Conservation (phyloP, 2,113 vertebrate genomes). For the Microcebus murinus region DNA sequence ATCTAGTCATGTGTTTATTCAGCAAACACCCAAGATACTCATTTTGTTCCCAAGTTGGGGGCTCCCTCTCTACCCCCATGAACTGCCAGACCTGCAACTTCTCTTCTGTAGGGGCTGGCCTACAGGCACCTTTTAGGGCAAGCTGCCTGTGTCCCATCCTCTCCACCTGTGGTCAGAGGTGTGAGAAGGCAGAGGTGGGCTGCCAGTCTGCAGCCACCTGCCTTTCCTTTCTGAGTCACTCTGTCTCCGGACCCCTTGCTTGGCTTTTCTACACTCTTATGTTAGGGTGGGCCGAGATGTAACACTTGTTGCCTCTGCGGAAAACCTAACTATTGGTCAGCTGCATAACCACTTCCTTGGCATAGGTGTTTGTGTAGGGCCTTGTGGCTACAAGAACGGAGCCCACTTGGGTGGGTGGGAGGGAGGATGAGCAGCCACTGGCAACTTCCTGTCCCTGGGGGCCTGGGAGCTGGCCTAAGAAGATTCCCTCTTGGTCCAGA, state of each 20-base stretch:
- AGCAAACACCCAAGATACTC: background rate
- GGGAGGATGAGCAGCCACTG: background rate
- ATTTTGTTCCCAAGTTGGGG: background rate
- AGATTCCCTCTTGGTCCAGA: conserved; percentile 64
- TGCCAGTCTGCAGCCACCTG: background rate
- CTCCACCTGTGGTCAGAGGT: background rate
- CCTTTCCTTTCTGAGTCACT: conserved; percentile 33
- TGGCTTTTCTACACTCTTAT: background rate
- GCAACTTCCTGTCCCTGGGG: background rate
- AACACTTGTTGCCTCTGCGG: background rate
- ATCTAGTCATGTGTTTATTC: background rate
- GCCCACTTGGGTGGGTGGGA: background rate
- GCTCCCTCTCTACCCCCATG: background rate
- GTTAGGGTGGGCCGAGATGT: background rate
- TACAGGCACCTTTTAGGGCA: background rate
- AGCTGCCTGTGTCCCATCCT: background rate
- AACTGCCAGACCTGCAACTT: background rate
- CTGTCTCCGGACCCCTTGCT: background rate
- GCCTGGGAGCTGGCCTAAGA: background rate
- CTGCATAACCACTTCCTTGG: conserved; percentile 5
- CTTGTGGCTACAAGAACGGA: background rate
- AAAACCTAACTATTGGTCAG: background rate
- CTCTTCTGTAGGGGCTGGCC: background rate
- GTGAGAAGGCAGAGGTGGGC: background rate
- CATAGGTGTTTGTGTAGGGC: background rate